Evolutionary conservation across 2,113 vertebrate genomes (phyloP).

Genomic region (Microcebus ravelobensis): DNA sequence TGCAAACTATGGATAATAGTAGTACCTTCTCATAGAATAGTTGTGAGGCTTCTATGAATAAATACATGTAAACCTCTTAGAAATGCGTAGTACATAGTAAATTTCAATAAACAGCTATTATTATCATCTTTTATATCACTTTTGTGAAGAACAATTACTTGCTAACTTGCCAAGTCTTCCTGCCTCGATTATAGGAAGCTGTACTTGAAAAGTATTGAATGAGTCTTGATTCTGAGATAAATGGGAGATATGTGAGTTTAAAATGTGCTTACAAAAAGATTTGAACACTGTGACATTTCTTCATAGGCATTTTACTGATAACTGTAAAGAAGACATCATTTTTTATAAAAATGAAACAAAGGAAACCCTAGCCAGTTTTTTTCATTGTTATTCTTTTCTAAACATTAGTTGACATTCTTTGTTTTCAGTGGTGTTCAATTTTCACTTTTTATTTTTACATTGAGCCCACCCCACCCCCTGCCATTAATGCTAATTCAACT

Average conservation of each 20-base stretch:
- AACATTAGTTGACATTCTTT: background rate
- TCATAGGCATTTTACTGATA: background rate
- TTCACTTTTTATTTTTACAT: background rate
- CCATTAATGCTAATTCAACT: background rate
- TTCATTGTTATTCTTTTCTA: background rate
- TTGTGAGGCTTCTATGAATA: background rate
- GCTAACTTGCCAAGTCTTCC: background rate
- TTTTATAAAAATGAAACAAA: slow-evolving; percentile 14
- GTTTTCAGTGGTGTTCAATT: background rate
- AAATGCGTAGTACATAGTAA: background rate
- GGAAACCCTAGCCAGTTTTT: background rate
- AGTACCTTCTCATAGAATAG: background rate
- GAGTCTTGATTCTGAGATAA: slow-evolving; percentile 18
- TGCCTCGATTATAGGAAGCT: slow-evolving; percentile 11
- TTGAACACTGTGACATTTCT: background rate
- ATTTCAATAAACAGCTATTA: background rate
- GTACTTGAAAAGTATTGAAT: background rate
- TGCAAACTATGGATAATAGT: background rate
- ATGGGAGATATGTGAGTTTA: background rate
- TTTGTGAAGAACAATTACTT: slow-evolving; percentile 10
- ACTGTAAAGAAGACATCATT: background rate
- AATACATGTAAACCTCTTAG: background rate
- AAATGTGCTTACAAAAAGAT: background rate
- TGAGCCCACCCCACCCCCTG: background rate
- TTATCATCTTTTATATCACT: background rate